These are phyloP conservation scores for Cyprinodon variegatus DNA, from an alignment of 2,113 vertebrate species.

Conservation along the genomic window DNA sequence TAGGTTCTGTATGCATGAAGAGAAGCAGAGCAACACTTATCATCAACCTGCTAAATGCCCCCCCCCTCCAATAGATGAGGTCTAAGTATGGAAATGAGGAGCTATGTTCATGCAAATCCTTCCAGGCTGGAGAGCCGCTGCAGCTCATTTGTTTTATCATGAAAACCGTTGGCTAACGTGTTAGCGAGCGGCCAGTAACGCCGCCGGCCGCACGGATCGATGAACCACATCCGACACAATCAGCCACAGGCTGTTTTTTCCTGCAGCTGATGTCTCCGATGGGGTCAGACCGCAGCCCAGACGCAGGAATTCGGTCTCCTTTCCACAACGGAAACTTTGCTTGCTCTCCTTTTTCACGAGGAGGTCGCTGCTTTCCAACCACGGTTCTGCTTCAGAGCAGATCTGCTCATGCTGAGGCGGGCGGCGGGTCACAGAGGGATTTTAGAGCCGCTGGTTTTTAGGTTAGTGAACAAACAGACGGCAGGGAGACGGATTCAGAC, in stretches of 20 bases:
- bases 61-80: slow-evolving; percentile 1
- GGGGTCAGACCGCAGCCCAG: slow-evolving; percentile 24
- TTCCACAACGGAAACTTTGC: slow-evolving; percentile 53
- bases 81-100: slow-evolving; percentile 27
- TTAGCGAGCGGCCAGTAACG: neutral
- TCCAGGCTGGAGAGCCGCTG: neutral
- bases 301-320: slow-evolving; percentile 24
- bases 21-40: neutral
- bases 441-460: neutral
- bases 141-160: slow-evolving; percentile 8
- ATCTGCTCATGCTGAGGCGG: neutral
- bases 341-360: slow-evolving; percentile 23
- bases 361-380: slow-evolving; percentile 32
- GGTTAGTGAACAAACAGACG: neutral
- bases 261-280: slow-evolving; percentile 38
- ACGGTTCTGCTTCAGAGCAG: neutral
- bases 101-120: slow-evolving; percentile 24
- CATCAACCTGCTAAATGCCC: slow-evolving; percentile 15
- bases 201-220: neutral
- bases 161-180: neutral
- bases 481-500: neutral
- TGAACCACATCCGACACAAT: neutral
- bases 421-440: too few relatives aligned
- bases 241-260: neutral
- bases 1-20: neutral